Base-by-base conservation (phyloP, 1,140 invertebrate species). In the Solenopsis invicta region DNA sequence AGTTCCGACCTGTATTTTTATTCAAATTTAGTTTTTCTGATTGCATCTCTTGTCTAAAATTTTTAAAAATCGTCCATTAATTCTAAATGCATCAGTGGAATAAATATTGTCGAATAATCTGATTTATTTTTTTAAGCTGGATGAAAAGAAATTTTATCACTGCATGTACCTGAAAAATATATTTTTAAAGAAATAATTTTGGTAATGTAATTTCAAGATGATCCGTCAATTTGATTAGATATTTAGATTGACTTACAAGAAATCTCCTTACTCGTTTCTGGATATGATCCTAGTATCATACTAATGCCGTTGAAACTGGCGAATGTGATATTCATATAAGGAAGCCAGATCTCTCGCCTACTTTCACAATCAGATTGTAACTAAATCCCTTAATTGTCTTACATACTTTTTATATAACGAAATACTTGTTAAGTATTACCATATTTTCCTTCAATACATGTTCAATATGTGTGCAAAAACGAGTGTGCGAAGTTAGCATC, bases 301-400 rank as follows among this genome's bases (percentile, higher is more conserved):
- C 2, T 29, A 24, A 1, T 61, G n/a, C 74, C 3, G 24, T 16
- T 2, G 37, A 48, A 9, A 62, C 41, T 2, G 16, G 3, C 21
- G 24, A 77, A 45, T 18, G 0, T 29, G 54, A 45, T 75, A 29
- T 34, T 62, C 18, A 62, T 62, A 48, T 64, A 77, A 2, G 16
- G 56, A 77, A 77, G 75, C 41, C 56, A 77, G 24, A 64, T 34
- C 21, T 76, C 37, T 45, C 10, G 5, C 13, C 54, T 41, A 24
- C n/a, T 45, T 61, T 45, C 37, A 2, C 13, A 37, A 77, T 77
- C 16, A 62, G 41, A 77, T 77, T 77, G 10, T 48, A 29, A 64
- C 41, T 48, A 62, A 62, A 77, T 77, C 56, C 21, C 41, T 34
- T 77, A 77, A 64, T 77, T 48, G 5, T 45, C 21, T 77, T 77